Evolutionary conservation across 2,797 vertebrate genomes (phyloP), one percentile per base, ranked within the genome.

Genomic region (Hephaestus fuliginosus): DNA sequence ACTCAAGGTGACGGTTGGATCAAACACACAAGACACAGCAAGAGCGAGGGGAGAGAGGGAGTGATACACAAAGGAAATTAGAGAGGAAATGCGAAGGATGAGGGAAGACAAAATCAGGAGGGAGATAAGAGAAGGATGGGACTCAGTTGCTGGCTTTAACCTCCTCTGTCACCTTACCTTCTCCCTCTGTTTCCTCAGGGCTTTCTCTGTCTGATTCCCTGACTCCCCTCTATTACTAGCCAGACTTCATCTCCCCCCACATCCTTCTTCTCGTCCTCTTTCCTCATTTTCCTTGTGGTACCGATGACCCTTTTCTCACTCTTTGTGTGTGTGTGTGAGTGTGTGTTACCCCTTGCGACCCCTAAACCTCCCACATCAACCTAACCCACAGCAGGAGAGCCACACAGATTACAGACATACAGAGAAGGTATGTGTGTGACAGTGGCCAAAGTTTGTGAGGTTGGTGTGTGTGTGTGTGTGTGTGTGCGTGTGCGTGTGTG

Each of bases 361-460:
- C 82, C 70, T 51, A 69, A 82, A 67, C 65, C 78, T 80, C 66
- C 74, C 75, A 81, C 75, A 70, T 61, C 49, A 83, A 57, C 83
- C 67, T 83, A 61, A 70, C 68, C 84, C 78, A 64, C 86, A 87
- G 86, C 80, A 74, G 77, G 85, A 74, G 77, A 77, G 69, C 65
- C 80, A 71, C 66, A 76, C 76, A 88, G 87, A 90, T 86, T 89
- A 84, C 83, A 84, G 80, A 57, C 75, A 72, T 67, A 77, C 71
- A 81, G 72, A 85, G 65, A 71, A 53, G 82, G 76, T 84, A 79
- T 88, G 30, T 63, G 63, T 83, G 86, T 86, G 86, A 90, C 88
- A 86, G 75, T 84, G 83, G 79, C 86, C 88, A 88, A 76, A 81
- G 74, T 70, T 83, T 70, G 81, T 81, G 44, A 83, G 76, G 86